Base-by-base conservation (phyloP, 2,797 vertebrate genomes). In the Lithobates pipiens region DNA sequence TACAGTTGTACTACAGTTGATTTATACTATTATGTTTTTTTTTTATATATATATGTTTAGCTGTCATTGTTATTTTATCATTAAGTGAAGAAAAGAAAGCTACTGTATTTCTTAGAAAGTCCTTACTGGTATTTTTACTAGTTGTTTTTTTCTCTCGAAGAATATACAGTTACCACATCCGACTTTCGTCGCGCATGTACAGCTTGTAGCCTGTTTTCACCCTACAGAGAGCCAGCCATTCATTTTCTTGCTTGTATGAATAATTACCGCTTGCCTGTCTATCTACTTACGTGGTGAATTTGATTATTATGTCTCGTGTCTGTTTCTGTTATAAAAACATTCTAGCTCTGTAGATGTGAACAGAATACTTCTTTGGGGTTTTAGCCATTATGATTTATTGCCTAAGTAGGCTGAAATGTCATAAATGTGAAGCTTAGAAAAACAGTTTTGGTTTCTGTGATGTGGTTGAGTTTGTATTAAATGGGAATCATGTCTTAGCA, bases 291-390 rank as follows among this genome's bases (percentile, higher is more conserved):
- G 92, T 91, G 91, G 91, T 83, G 88, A 91, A 94, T 94, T 94
- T 93, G 94, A 94, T 94, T 95, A 93, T 95, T 95, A 91, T 92
- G 88, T 92, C 93, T 95, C 90, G 57, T 90, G 89, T 92, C 92
- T 94, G 89, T 91, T 90, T 92, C 92, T 93, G 89, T 94, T 95
- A 75, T 81, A 94, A 95, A 96, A 96, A 92, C 93, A 95, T 90
- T 90, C 85, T 87, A 90, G 88, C 91, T 93, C 88, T 85, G 89
- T 91, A 92, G 92, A 93, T 91, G 88, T 88, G 85, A 90, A 88
- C 93, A 93, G 89, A 88, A 82, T 10, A 71, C 82, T 76, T 84
- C 13, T 85, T 46, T 88, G 71, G 50, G 88, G 90, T 89, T 91
- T 94, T 83, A 84, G 39, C 76, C 44, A 88, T 89, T 70, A 89